Evolutionary conservation across 2,113 vertebrate species (phyloP).

Genomic region (Glaucidium brasilianum): DNA sequence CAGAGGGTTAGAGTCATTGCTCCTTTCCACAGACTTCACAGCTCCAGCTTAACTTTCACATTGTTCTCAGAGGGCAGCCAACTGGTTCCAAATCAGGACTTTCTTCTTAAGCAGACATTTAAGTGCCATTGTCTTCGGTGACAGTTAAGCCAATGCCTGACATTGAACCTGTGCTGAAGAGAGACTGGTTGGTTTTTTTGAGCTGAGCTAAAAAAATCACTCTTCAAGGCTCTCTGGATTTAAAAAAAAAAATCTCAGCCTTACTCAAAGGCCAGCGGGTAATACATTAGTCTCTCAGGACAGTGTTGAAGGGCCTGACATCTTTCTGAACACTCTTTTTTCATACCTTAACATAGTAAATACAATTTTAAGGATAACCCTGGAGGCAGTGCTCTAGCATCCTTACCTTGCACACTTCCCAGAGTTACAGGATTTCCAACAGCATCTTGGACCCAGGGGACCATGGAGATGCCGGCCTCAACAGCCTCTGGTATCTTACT

Average conservation of each 20-base stretch:
- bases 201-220: neutral
- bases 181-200: accelerated
- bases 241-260: neutral
- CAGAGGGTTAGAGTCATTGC: neutral
- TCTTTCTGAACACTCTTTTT: neutral
- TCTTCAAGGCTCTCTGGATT: neutral
- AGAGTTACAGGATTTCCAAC: neutral
- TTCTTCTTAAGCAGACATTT: neutral
- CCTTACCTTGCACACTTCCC: neutral
- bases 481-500: neutral
- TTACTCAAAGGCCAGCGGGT: neutral
- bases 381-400: neutral
- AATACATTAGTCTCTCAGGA: neutral
- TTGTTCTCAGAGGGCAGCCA: neutral
- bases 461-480: neutral
- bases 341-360: neutral
- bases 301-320: neutral
- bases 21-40: neutral
- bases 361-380: neutral
- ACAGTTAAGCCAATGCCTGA: neutral
- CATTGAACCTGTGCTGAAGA: neutral
- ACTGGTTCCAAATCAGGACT: neutral
- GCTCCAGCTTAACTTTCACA: neutral
- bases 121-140: neutral
- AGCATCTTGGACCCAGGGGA: accelerated